These are phyloP conservation scores for Spongia lamella DNA, from an alignment of 37 sponge, comb jelly and placozoan species.

Conservation along the genomic window DNA sequence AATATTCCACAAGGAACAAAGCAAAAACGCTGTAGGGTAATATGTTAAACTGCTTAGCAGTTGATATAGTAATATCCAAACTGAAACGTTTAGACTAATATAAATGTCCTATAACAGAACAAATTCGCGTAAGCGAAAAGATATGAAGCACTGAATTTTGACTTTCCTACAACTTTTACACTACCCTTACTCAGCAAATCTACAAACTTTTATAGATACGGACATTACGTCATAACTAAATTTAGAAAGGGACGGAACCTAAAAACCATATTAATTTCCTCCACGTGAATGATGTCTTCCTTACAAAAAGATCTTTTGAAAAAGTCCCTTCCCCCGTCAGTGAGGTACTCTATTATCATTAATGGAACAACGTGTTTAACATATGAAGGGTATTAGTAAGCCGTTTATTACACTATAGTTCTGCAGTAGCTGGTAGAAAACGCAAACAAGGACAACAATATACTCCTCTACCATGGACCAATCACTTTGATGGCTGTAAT, in stretches of 20 bases:
- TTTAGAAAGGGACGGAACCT: neutral
- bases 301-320: slow-evolving; percentile 45
- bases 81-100: too few species aligned
- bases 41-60: too few species aligned
- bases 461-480: slow-evolving; percentile 76
- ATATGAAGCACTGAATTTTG: too few species aligned
- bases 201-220: neutral
- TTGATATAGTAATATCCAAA: too few species aligned
- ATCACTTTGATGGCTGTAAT: slow-evolving; percentile 64
- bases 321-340: slow-evolving; percentile 45
- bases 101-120: too few species aligned
- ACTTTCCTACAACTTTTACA: too few species aligned
- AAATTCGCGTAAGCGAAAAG: too few species aligned
- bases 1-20: too few species aligned
- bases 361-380: too few species aligned
- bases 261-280: neutral
- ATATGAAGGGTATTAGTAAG: too few species aligned
- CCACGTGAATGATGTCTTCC: slow-evolving; percentile 40
- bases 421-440: neutral
- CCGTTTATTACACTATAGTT: neutral
- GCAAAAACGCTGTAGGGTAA: too few species aligned
- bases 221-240: neutral
- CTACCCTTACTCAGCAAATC: too few species aligned
- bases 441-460: slow-evolving; percentile 45
- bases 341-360: neutral